Base-by-base conservation (phyloP, 2,888 invertebrate species). In the Caenorhabditis parvicauda region DNA sequence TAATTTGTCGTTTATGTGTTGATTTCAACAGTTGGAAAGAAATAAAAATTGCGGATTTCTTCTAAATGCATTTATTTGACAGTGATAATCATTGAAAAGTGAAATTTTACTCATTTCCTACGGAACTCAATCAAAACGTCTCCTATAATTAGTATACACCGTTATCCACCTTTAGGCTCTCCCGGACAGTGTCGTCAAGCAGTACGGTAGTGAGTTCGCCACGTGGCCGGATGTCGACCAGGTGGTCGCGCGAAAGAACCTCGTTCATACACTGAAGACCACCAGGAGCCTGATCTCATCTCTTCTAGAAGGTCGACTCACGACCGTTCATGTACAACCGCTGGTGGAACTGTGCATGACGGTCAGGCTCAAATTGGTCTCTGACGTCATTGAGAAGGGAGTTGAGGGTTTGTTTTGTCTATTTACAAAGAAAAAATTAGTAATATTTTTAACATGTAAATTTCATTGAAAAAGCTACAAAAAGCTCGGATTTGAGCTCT, bases 261-360 rank as follows among this genome's bases (percentile, higher is more conserved):
- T 78, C 47, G 59, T 73, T 25, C 63, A 64, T 27, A 64, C 74
- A 22, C 58, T 78, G 17, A 76, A 75, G 52, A 64, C 73, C 2
- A 52, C 74, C 1, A 76, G 78, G 45, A 44, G 53, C 24, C 62
- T 76, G 43, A 69, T 79, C 27, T 67, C 75, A 9, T 62, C 74
- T 0, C 62, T 79, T 6, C 39, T 75, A 3, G 79, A 77, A 25
- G 56, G 56, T 37, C 75, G 74, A 43, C 71, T 69, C 47, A 72
- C 55, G 3, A 56, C 62, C 22, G 39, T 56, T 4, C 77, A 80
- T 45, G 65, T 79, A 2, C 73, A 75, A 37, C 78, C 79, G 3
- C 52, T 81, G 44, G 59, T 73, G 17, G 81, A 81, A 52, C 54
- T 81, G 22, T 77, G 76, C 54, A 74, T 66, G 59, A 80, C 77